Conservation (phyloP, 2,113 vertebrate species). For the Myocastor coypus region DNA sequence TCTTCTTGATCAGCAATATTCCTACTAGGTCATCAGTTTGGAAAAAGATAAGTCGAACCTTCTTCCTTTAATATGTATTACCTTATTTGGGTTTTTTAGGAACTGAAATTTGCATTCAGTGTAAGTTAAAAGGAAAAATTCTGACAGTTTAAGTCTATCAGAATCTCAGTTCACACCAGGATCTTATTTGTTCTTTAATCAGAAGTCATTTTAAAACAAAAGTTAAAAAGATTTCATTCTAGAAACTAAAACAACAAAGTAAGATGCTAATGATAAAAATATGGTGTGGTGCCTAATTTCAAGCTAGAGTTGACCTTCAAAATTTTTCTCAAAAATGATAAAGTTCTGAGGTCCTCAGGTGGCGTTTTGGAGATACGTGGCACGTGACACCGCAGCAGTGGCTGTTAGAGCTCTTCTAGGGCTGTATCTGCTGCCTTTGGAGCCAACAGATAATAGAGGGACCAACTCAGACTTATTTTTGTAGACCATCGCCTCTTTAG, state of each 20-base stretch:
- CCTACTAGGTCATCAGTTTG: conserved; percentile 64
- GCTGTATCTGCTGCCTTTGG: too few species aligned
- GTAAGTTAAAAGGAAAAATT: conserved; percentile 50
- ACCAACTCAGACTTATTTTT: neutral
- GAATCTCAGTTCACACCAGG: neutral
- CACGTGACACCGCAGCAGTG: accelerated
- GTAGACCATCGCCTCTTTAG: neutral
- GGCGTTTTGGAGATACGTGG: neutral
- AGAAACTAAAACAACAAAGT: neutral
- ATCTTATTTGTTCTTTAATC: neutral
- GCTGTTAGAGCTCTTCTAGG: accelerated
- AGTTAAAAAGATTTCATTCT: neutral
- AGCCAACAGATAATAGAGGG: accelerated
- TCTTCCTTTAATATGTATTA: conserved; percentile 40
- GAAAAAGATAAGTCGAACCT: conserved; percentile 20
- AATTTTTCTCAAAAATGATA: neutral
- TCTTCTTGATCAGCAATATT: conserved; percentile 25
- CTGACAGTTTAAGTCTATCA: neutral
- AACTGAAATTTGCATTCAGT: conserved; percentile 76
- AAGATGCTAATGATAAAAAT: neutral
- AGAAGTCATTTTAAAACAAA: neutral
- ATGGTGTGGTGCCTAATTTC: neutral
- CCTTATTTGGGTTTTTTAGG: conserved; percentile 65
- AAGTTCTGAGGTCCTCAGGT: neutral
- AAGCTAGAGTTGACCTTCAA: neutral